Evolutionary conservation across 2,888 invertebrate genomes (phyloP).

Genomic region (Rhyacophila evoluta): DNA sequence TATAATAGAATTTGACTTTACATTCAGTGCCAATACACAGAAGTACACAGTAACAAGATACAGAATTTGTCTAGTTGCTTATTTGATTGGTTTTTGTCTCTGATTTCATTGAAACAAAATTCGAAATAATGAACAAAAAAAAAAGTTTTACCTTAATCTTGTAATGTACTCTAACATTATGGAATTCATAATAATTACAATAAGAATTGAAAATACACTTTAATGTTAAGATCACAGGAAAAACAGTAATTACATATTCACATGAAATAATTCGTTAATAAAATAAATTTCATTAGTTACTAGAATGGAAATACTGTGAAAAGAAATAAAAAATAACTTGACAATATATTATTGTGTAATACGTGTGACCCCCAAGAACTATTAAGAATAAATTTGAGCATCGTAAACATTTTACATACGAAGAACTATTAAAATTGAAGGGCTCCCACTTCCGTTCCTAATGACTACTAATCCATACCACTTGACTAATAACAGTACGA

Average conservation of each 20-base stretch:
- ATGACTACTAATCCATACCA: constrained; percentile 5
- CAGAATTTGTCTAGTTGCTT: no score
- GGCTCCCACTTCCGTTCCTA: not conserved
- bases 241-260: constrained; percentile 69
- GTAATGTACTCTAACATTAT: not conserved
- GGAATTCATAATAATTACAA: not conserved
- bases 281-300: constrained; percentile 3
- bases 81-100: no score
- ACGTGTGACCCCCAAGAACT: constrained; percentile 13
- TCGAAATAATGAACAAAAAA: not conserved
- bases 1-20: no score
- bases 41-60: no score
- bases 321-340: constrained; percentile 29
- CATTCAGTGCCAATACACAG: no score
- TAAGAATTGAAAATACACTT: constrained; percentile 39
- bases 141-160: not conserved
- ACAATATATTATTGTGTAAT: constrained; percentile 27
- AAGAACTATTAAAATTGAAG: constrained; percentile 13
- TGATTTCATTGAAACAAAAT: not conserved
- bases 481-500: constrained; percentile 25
- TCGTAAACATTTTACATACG: constrained; percentile 20
- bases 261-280: constrained; percentile 57
- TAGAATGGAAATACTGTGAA: constrained; percentile 10
- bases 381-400: constrained; percentile 44
- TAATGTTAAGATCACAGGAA: constrained; percentile 68